Evolutionary conservation across 2,113 vertebrate species (phyloP).

Genomic region (Ivindomyrus marchei): DNA sequence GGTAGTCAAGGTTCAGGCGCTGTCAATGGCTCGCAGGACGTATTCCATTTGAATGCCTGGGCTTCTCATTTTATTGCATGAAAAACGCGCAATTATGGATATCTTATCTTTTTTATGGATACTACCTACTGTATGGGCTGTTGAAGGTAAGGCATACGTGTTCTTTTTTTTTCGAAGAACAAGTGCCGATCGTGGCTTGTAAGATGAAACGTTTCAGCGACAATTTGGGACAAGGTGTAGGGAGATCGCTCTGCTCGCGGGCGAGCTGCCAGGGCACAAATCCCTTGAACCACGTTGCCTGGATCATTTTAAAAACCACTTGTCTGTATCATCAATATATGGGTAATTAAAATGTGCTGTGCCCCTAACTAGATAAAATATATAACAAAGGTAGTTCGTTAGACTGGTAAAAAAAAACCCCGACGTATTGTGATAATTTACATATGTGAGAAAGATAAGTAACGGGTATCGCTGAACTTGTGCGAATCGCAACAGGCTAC

Average conservation of each 20-base stretch:
- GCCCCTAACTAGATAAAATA: background rate
- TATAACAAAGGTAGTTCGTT: background rate
- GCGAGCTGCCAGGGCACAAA: background rate
- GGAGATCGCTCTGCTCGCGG: background rate
- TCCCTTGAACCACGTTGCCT: background rate
- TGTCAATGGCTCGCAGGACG: slow-evolving; percentile 42
- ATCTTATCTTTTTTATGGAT: slow-evolving; percentile 52
- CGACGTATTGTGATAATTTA: background rate
- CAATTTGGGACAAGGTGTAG: slow-evolving; percentile 6
- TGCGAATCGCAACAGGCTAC: background rate
- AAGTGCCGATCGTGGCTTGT: background rate
- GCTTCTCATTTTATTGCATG: slow-evolving; percentile 33
- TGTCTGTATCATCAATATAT: background rate
- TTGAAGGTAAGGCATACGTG: slow-evolving; percentile 55
- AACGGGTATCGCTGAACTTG: background rate
- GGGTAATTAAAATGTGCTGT: background rate
- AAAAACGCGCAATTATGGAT: slow-evolving; percentile 45
- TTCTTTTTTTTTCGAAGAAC: background rate
- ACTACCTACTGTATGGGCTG: slow-evolving; percentile 50
- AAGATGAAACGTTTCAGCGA: background rate
- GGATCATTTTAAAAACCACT: background rate
- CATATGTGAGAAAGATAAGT: background rate
- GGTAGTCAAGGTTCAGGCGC: slow-evolving; percentile 24
- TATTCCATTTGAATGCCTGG: slow-evolving; percentile 41
- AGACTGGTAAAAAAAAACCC: background rate